Base-by-base conservation (phyloP, 2,797 vertebrate species). In the Coccyzus lansbergi region DNA sequence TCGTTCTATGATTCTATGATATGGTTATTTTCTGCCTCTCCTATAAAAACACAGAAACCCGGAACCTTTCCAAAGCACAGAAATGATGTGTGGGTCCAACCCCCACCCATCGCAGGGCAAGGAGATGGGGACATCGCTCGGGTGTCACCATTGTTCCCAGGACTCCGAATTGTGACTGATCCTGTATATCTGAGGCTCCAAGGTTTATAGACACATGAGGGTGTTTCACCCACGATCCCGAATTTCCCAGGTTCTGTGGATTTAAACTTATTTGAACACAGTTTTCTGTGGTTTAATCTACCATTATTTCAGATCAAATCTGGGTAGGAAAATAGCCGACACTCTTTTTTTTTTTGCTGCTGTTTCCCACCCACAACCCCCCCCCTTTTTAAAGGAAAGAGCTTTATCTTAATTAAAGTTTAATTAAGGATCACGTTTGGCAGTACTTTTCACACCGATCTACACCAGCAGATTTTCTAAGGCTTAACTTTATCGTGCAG, bases 341-440 rank as follows among this genome's bases (percentile, higher is more conserved):
- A 95, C 93, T 93, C 97, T 97, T n/a, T n/a, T 96, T 97, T 97
- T 95, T 96, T 97, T 97, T 95, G 96, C 96, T 97, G 98, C 98
- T 97, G 98, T 98, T 98, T 97, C 65, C 70, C 76, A n/a, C n/a
- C n/a, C n/a, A n/a, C n/a, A n/a, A n/a, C n/a, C 81, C 70, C 81
- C 70, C 77, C 24, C 80, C 86, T 44, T 79, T 94, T 96, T 97
- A 97, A 97, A 95, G 95, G 94, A 91, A 95, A 96, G 95, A 94
- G 98, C 98, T 99, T 99, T 99, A 99, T 99, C 99, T 99, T 99
- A 99, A 99, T 99, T 99, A 99, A 99, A 99, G 99, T 99, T 99
- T 99, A 99, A 99, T 99, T 99, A 99, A 99, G 99, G 99, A 99
- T 99, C 99, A 99, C 99, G 98, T 99, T 99, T 99, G 99, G 99